Evolutionary conservation across 2,113 vertebrate genomes (phyloP).

Genomic region (Rhinolophus sinicus): DNA sequence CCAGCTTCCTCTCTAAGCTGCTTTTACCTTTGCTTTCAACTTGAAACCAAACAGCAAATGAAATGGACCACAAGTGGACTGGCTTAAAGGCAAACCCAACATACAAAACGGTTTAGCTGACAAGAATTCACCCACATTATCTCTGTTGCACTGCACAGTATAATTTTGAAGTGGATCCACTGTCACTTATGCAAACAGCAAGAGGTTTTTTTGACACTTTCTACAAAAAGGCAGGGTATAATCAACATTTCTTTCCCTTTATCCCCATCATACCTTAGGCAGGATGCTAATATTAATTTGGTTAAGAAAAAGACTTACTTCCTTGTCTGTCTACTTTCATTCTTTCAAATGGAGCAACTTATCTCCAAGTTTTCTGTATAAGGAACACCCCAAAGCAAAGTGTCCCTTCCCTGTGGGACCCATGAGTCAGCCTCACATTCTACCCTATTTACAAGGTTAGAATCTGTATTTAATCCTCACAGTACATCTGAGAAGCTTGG

Average conservation of each 20-base stretch:
- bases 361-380: not conserved
- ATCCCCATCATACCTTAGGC: not conserved
- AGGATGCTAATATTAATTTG: not conserved
- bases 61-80: slow-evolving; percentile 20
- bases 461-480: not conserved
- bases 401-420: not conserved
- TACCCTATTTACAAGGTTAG: not conserved
- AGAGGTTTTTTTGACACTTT: not conserved
- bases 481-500: not conserved
- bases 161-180: not conserved
- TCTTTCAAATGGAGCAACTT: not conserved
- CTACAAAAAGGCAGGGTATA: not conserved
- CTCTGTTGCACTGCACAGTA: not conserved
- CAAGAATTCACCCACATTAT: not conserved
- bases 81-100: not conserved
- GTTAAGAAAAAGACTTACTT: not conserved
- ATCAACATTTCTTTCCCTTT: not conserved
- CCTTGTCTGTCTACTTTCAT: not conserved
- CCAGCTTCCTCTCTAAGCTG: not conserved
- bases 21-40: slow-evolving; percentile 42
- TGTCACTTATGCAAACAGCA: not conserved
- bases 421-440: not conserved
- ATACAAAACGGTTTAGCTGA: not conserved
- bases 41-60: slow-evolving; percentile 54
- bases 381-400: not conserved